Evolutionary conservation across 2,797 vertebrate species (phyloP), one percentile per base, ranked within the genome.

Genomic region (Phrynocephalus vlangalii): DNA sequence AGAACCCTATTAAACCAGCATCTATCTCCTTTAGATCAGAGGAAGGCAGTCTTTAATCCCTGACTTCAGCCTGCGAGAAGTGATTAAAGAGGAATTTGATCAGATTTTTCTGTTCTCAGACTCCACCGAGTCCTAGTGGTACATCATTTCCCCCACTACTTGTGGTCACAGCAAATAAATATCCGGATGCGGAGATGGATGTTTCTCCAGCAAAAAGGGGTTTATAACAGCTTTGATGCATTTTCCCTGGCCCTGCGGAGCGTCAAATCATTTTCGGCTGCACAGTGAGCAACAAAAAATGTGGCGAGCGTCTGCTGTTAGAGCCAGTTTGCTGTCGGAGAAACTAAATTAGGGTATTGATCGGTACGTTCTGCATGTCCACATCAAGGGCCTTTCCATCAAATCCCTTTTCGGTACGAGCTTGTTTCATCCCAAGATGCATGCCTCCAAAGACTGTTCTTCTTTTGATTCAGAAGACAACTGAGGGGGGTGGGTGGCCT

Each of bases 121-220:
- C 72, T 30, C 66, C 73, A 4, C 0, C 5, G 22, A 72, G 0
- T 26, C 0, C 10, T 6, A 44, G 52, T 76, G 81, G 76, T 84
- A 24, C 30, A 68, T 89, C 80, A 73, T 85, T 70, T 72, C 82
- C 83, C 81, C 50, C 13, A 2, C 52, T 10, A 9, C 72, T 67
- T 71, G 79, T 0, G 44, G 87, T 77, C 3, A 0, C 8, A 84
- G 50, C 0, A 0, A 68, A 13, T 56, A 0, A 7, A 0, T 1
- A 63, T 71, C 86, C 38, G 87, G 26, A n/a, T 70, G 81, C 33
- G 52, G 77, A 30, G 83, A 80, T 63, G 68, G 60, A 80, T 63
- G 63, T 79, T 60, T 63, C 33, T 79, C 68, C 56, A 0, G 0
- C 11, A 1, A 0, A 0, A 56, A 3, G 60, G 33, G 52, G 63